Conservation (phyloP, 2,888 invertebrate genomes). For the Leucozona laternaria region DNA sequence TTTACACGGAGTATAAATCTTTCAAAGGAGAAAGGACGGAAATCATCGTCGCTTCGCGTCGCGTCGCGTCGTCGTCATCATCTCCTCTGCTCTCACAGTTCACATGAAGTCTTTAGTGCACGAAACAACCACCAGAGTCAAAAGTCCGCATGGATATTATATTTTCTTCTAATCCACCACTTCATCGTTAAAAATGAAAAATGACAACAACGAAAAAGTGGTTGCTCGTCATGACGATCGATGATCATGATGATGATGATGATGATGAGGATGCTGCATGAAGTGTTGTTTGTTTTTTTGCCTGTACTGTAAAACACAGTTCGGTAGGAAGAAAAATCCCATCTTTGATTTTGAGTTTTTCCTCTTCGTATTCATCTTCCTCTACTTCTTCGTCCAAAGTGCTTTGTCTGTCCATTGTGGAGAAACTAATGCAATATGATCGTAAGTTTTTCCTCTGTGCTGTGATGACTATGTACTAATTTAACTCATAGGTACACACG, state of each 20-base stretch:
- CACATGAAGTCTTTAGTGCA: slow-evolving; percentile 22
- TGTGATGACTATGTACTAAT: slow-evolving; percentile 27
- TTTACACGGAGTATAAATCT: slow-evolving; percentile 70
- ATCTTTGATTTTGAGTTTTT: slow-evolving; percentile 42
- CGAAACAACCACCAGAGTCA: slow-evolving; percentile 17
- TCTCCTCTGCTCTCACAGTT: too few relatives aligned
- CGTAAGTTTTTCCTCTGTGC: slow-evolving; percentile 55
- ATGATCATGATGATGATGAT: not conserved
- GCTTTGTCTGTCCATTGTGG: slow-evolving; percentile 44
- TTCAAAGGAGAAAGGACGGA: slow-evolving; percentile 72
- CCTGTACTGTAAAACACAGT: slow-evolving; percentile 33
- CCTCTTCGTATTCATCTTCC: not conserved
- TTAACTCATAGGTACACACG: slow-evolving; percentile 2
- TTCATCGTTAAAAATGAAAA: slow-evolving; percentile 55
- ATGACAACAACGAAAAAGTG: slow-evolving; percentile 20
- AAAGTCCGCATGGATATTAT: slow-evolving; percentile 67
- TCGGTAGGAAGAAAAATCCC: slow-evolving; percentile 59
- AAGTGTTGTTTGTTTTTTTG: slow-evolving; percentile 54
- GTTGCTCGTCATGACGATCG: slow-evolving; percentile 21
- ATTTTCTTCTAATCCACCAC: slow-evolving; percentile 72
- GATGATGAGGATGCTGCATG: slow-evolving; percentile 43
- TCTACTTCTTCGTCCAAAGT: not conserved
- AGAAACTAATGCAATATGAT: slow-evolving; percentile 60
- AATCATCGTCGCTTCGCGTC: slow-evolving; percentile 41
- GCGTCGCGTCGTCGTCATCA: slow-evolving; percentile 41